Evolutionary conservation across 2,888 invertebrate species (phyloP).

Genomic region (Xestia sexstrigata): DNA sequence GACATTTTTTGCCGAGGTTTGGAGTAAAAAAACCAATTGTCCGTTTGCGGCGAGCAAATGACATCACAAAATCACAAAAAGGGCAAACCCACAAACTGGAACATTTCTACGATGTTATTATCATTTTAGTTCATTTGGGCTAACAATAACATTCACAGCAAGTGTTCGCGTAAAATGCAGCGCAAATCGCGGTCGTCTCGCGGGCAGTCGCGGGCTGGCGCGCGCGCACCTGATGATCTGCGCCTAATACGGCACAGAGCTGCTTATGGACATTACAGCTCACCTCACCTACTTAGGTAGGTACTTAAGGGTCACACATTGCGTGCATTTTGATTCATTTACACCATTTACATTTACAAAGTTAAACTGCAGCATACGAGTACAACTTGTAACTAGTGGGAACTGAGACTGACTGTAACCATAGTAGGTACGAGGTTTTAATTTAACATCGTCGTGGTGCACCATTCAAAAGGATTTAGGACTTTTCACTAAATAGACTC

Average conservation of each 20-base stretch:
- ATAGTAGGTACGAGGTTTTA: background rate
- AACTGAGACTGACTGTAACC: background rate
- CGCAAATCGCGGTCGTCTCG: constrained; percentile 2
- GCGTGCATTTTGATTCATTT: background rate
- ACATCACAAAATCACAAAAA: constrained; percentile 20
- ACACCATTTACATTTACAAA: background rate
- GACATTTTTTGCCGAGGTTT: constrained; percentile 38
- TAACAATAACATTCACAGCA: background rate
- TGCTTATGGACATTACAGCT: constrained; percentile 74
- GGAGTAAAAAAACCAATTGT: constrained; percentile 19
- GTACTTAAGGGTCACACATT: constrained; percentile 57
- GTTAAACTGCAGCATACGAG: constrained; percentile 2
- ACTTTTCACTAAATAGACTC: background rate
- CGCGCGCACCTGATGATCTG: constrained; percentile 68
- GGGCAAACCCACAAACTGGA: background rate
- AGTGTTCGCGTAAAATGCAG: constrained; percentile 18
- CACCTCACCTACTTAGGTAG: constrained; percentile 57
- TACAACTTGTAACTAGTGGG: background rate
- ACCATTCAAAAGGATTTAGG: background rate
- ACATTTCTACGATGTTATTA: background rate
- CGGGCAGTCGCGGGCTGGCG: constrained; percentile 48
- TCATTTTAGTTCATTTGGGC: background rate
- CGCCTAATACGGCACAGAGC: constrained; percentile 73
- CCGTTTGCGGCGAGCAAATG: constrained; percentile 10
- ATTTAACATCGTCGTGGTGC: background rate